A percentile compares a stretch with the other conserved stretches of the same genome.
Conservation (phyloP, 1,140 invertebrate species). For the Trachymyrmex septentrionalis region DNA sequence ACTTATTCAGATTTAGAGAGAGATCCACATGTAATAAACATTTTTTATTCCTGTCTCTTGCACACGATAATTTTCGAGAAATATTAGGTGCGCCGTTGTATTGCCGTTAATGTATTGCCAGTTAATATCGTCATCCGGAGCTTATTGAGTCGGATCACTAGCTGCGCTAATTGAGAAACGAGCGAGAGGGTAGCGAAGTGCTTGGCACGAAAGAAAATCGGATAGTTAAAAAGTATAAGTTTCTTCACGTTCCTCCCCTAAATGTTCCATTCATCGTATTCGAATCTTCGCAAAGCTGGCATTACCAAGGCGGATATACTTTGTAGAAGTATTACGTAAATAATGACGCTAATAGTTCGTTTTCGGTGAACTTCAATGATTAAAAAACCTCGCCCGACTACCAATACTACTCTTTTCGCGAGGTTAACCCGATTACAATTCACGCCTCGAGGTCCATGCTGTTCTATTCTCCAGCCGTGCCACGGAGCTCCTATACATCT, state of each 20-base stretch:
- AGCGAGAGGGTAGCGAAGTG: constrained; percentile 8
- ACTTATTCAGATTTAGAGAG: too few relatives aligned
- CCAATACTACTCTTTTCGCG: neutral
- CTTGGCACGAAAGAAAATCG: constrained; percentile 41
- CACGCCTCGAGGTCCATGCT: constrained; percentile 61
- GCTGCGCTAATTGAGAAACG: constrained; percentile 78
- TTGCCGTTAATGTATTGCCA: constrained; percentile 60
- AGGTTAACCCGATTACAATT: constrained; percentile 60
- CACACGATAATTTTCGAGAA: constrained; percentile 63
- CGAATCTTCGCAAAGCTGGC: neutral
- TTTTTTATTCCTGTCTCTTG: neutral
- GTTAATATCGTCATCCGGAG: constrained; percentile 78
- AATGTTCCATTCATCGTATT: constrained; percentile 15
- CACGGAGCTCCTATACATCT: constrained; percentile 62
- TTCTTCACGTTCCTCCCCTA: neutral
- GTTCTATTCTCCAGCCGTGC: constrained; percentile 56
- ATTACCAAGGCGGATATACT: neutral
- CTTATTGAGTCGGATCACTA: constrained; percentile 76
- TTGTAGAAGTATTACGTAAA: constrained; percentile 11
- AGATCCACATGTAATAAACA: constrained; percentile 20
- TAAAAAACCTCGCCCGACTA: neutral
- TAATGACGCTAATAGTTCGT: constrained; percentile 11
- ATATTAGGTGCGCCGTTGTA: constrained; percentile 64
- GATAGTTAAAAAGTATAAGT: constrained; percentile 25
- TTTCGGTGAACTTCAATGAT: neutral